Conservation (phyloP, 2,113 vertebrate species). For the Ailurus styani region DNA sequence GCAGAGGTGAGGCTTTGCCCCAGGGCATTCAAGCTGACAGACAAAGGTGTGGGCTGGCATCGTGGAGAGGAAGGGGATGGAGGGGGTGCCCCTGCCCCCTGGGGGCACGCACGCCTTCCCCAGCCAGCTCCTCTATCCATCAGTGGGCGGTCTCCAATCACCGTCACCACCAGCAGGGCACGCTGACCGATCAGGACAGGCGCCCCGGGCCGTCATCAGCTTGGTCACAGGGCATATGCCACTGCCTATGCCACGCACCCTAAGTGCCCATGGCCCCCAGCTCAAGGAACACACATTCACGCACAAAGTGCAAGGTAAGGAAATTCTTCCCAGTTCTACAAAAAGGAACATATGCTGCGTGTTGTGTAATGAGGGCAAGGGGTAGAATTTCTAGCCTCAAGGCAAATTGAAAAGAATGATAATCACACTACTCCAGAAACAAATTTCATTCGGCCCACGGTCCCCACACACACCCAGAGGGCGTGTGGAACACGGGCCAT, state of each 20-base stretch:
- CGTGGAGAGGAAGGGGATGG: background rate
- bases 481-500: fast-evolving
- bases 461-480: background rate
- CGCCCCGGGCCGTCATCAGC: too few relatives aligned
- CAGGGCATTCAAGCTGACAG: background rate
- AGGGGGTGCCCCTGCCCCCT: background rate
- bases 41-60: too few relatives aligned
- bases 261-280: fast-evolving
- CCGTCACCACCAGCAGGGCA: fast-evolving
- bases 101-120: fast-evolving
- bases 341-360: fast-evolving
- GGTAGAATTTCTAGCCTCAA: background rate
- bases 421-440: background rate
- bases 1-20: background rate
- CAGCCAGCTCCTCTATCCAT: background rate
- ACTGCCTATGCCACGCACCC: too few relatives aligned
- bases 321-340: background rate
- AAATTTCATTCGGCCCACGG: fast-evolving
- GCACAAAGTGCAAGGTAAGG: fast-evolving
- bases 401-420: background rate
- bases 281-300: fast-evolving
- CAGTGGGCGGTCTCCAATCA: background rate
- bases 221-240: background rate
- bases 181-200: too few relatives aligned
- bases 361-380: fast-evolving